Evolutionary conservation across 1,140 invertebrate genomes (phyloP), one percentile per base, ranked within the genome.

Genomic region (Drosophila nebulosa): DNA sequence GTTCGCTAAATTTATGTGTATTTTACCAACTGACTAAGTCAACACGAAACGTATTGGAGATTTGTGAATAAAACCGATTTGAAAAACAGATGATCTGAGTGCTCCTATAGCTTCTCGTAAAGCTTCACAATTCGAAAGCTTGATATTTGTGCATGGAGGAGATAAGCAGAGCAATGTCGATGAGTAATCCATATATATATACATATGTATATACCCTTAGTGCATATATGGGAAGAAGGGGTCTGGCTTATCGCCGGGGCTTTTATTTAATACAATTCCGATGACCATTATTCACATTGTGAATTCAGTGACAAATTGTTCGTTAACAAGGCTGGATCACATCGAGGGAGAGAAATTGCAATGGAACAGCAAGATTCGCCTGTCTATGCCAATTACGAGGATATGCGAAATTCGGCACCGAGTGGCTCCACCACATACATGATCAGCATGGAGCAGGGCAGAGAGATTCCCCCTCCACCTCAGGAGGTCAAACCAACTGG

Each of bases 311-410:
- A 24, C 24, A 57, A 61, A 35, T 60, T 51, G 35, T 30, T 50
- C 51, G 70, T 71, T 14, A 50, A 55, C 24, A 42, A 30, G 56
- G 59, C 24, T 21, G 53, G 56, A 73, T 18, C 66, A 10, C 21
- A 50, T 46, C 39, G 7, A 18, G 16, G 12, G 26, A 24, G 24
- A 0, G 7, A 7, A n/a, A 57, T 21, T 50, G 22, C 14, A 2
- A 73, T 74, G 70, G 70, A 66, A 3, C 57, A 59, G 7, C 57
- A 35, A 7, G 71, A 74, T 27, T 65, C 74, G 3, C 66, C 79
- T 1, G 51, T 81, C 10, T 84, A 84, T 26, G 76, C 80, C 55
- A 84, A 84, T 30, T 84, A 84, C 12, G 79, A 85, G 76, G 76
- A 85, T 53, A 61, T 84, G 58, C 71, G 79, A 0, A 52, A 70